These are phyloP conservation scores for Bombyx huttoni DNA, from an alignment of 2,888 invertebrate species.

Conservation along the genomic window DNA sequence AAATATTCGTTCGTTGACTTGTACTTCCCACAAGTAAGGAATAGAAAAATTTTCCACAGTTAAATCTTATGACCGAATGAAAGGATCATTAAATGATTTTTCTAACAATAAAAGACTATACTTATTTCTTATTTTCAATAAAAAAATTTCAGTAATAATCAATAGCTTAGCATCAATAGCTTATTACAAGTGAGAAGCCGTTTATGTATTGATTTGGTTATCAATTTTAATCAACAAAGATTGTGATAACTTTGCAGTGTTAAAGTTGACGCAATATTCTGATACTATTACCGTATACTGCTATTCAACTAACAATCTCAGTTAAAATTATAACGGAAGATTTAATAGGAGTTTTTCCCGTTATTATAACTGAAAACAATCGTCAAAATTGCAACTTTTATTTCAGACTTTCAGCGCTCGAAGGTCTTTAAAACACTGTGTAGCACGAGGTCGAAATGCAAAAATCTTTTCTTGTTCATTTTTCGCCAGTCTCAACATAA, in stretches of 20 bases:
- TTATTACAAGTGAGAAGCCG: no score
- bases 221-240: no score
- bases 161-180: no score
- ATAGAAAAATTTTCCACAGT: neutral
- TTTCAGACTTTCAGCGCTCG: conserved; percentile 20
- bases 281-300: neutral
- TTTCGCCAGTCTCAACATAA: conserved; percentile 65
- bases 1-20: no score
- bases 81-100: neutral
- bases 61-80: neutral
- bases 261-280: no score
- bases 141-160: no score
- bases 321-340: neutral
- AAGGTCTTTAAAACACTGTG: conserved; percentile 25
- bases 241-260: no score
- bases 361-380: conserved; percentile 6
- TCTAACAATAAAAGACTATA: neutral
- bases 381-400: conserved; percentile 13
- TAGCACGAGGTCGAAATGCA: conserved; percentile 40
- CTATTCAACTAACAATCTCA: neutral
- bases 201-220: no score
- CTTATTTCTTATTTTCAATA: neutral
- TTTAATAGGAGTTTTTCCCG: neutral
- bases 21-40: no score
- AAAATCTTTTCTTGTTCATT: conserved; percentile 54